Conservation (phyloP, 2,888 invertebrate species). For the Thera britannica region DNA sequence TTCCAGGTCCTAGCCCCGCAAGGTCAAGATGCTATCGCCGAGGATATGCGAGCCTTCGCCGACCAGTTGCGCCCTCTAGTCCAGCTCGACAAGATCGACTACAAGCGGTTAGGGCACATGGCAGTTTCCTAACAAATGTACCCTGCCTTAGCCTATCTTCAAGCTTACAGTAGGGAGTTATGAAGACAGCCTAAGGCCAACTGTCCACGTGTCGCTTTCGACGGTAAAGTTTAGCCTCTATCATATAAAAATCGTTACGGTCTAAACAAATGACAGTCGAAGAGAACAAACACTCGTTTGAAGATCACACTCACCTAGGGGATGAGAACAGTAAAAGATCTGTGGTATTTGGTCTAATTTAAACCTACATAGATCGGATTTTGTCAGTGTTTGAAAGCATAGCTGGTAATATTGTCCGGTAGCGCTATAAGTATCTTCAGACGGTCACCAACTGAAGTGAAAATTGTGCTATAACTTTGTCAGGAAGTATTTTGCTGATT, state of each 20-base stretch:
- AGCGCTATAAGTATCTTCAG: no score
- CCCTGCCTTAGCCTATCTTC: constrained; percentile 49
- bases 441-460: no score
- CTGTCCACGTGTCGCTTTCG: constrained; percentile 10
- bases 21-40: constrained; percentile 97
- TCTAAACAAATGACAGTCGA: constrained; percentile 1
- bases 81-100: constrained; percentile 96
- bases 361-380: no score
- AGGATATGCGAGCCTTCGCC: constrained; percentile 97
- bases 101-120: constrained; percentile 88
- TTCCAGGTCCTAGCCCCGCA: constrained; percentile 91
- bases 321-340: neutral
- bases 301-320: no score
- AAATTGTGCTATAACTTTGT: no score
- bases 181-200: constrained; percentile 42
- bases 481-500: no score
- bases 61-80: constrained; percentile 97
- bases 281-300: neutral
- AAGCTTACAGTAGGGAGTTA: constrained; percentile 40
- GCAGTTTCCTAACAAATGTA: constrained; percentile 67
- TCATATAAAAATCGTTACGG: neutral
- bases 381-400: no score
- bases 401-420: no score
- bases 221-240: neutral
- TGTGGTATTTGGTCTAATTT: neutral